Percentiles rank a stretch among this genome's conserved stretches.
These are phyloP conservation scores for Plumapathes pennacea DNA, from an alignment of 92 coral and sea anemone genomes.

Conservation along the genomic window DNA sequence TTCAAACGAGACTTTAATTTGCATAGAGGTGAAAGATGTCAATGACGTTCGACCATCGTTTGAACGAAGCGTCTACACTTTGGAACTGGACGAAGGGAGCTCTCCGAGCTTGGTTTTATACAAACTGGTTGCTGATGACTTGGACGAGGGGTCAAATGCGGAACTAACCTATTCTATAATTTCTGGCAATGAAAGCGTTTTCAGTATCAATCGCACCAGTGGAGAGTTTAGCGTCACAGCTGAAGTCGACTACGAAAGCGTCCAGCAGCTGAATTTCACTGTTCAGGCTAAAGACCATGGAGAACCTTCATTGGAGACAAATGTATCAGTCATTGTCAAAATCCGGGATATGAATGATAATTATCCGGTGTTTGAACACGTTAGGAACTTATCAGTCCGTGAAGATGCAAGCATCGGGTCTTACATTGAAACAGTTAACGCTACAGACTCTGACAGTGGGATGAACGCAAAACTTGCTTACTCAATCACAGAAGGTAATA, in stretches of 20 bases:
- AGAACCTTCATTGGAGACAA: constrained; percentile 28
- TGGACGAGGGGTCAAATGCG: constrained; percentile 32
- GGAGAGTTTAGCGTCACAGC: constrained; percentile 24
- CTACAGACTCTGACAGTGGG: constrained; percentile 45
- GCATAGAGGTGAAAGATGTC: constrained; percentile 45
- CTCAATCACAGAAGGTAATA: constrained; percentile 25
- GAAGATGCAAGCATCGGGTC: constrained; percentile 28
- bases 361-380: constrained; percentile 17
- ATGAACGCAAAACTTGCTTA: constrained; percentile 30
- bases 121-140: constrained; percentile 32
- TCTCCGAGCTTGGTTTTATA: constrained; percentile 10
- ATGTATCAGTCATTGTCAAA: constrained; percentile 22
- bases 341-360: constrained; percentile 57
- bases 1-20: constrained; percentile 36
- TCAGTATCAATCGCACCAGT: constrained; percentile 18
- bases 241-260: constrained; percentile 34
- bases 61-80: constrained; percentile 13
- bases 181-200: constrained; percentile 31
- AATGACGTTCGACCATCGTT: constrained; percentile 41
- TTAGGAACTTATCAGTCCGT: constrained; percentile 6
- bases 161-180: constrained; percentile 20
- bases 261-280: constrained; percentile 50
- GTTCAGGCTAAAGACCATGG: constrained; percentile 50
- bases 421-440: constrained; percentile 27
- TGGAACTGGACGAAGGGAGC: constrained; percentile 30